Evolutionary conservation across 2,888 invertebrate genomes (phyloP), one percentile per base, ranked within the genome.

Genomic region (Drosophila ustulata): DNA sequence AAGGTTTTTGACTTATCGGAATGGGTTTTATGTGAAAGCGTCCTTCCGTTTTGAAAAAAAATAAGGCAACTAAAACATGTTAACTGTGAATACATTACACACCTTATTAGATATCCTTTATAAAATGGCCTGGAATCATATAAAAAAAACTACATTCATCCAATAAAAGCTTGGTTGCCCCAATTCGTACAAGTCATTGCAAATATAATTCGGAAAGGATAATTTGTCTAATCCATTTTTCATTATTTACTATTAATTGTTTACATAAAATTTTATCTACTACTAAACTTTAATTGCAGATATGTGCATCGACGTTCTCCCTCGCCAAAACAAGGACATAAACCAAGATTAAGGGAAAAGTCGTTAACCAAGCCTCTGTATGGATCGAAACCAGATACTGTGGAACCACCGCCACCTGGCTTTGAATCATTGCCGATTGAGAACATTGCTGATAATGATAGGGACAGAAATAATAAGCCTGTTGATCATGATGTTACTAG

Each of bases 381-480:
- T 49, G 68, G 53, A 23, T 50, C 68, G 13, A 80, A 78, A 52
- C 25, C 45, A 49, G 85, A 86, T 23, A 66, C 71, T 6, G 32
- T 82, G 37, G 86, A 87, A 62, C 90, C 91, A 0, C 90, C 90
- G 2, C 90, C 90, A 6, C 90, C 90, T 11, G 90, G 90, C 0
- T 91, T 90, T 62, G 90, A 91, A 64, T 59, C 79, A 0, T 63
- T 85, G 50, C 80, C 78, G 59, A 72, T 73, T 51, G 78, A 74
- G 18, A 70, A 55, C n/a, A 46, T 75, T 55, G 26, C 66, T 9
- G 86, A 83, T n/a, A 74, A 74, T 45, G 76, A 78, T 23, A 69
- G 57, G 11, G 64, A 67, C 30, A 47, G 64, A 30, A 68, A 61
- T 45, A 57, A 61, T 46, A 63, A 43, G 25, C 32, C 30, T 45